Evolutionary conservation across 2,113 vertebrate genomes (phyloP), one percentile per base, ranked within the genome.

Genomic region (Silurus meridionalis): DNA sequence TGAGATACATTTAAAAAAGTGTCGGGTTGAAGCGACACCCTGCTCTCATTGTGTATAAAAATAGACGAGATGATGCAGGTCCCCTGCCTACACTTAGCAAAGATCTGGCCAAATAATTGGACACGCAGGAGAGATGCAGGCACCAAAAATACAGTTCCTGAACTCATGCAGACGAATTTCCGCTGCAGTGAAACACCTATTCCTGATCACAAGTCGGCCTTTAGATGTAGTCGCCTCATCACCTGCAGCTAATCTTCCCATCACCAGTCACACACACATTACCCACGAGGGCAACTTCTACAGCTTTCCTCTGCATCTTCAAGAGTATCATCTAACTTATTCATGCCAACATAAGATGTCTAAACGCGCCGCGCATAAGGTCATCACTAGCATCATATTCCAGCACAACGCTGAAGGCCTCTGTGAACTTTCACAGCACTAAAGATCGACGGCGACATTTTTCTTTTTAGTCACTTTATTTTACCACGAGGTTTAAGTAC

Each of bases 51-150:
- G 61, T 37, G 83, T 69, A 50, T 69, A 85, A 85, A 85, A 85
- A 80, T 85, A 85, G 74, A 85, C n/a, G 11, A n/a, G 63, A 58
- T 85, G 55, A 71, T 82, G 85, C 67, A 82, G 67, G 57, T 74
- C 74, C 46, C 53, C 78, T 82, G 85, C 85, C 77, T 81, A 72
- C 77, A 72, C 57, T 80, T 61, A 80, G 37, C 77, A 25, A 69
- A 37, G 19, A 80, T 53, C 60, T 79, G 64, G 64, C 28, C 52
- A 25, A 69, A 80, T 58, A 78, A 58, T 2, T 25, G n/a, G 11
- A 17, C 83, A 77, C 17, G 14, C 72, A 57, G 53, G 21, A 84
- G 53, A 57, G 74, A 48, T 66, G 25, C 48, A 78, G 48, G 14
- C 46, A 79, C 46, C 25, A 58, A 3, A 69, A 48, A 77, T 55